Evolutionary conservation across 1,140 invertebrate genomes (phyloP), one percentile per base, ranked within the genome.

Genomic region (Atta texana): DNA sequence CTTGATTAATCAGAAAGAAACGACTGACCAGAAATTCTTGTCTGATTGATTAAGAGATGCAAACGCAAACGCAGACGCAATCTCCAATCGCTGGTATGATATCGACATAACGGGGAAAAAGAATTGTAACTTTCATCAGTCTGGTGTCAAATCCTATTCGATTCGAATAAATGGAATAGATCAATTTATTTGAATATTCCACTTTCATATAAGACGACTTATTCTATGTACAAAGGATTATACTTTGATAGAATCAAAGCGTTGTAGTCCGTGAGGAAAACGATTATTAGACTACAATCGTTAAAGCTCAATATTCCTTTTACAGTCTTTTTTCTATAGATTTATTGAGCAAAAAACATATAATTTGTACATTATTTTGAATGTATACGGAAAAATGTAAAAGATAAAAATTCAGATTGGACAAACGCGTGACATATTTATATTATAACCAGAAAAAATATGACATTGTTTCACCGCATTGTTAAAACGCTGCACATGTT

Each of bases 71-170:
- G 39, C 39, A 10, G 2, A 44, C 2, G 8, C 39, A 44, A 44
- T 44, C 39, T 39, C 34, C 34, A 39, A 39, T 39, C 34, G 34
- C 6, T 39, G 8, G 8, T 44, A 0, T 44, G 8, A 44, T 44
- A 44, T 10, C 39, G 8, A 7, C 39, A 12, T 44, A 10, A 44
- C 31, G 18, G 10, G 68, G 14, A 75, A 84, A 84, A 39, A 51
- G 68, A 84, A 84, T 61, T 31, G 69, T 61, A 74, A 75, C 55
- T 75, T 75, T 74, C 57, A 74, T 74, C 28, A 74, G 57, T 34
- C 14, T 28, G 7, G n/a, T 75, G 69, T 84, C 80, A 63, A 74
- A 84, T 51, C 44, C 51, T n/a, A 84, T 84, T 71, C 51, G 49
- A 24, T 80, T 28, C 10, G 21, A 44, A 84, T 82, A 82, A 82